phyloP scores from a whole-genome alignment of 2,888 invertebrate genomes.

The Parnassius apollo region DNA sequence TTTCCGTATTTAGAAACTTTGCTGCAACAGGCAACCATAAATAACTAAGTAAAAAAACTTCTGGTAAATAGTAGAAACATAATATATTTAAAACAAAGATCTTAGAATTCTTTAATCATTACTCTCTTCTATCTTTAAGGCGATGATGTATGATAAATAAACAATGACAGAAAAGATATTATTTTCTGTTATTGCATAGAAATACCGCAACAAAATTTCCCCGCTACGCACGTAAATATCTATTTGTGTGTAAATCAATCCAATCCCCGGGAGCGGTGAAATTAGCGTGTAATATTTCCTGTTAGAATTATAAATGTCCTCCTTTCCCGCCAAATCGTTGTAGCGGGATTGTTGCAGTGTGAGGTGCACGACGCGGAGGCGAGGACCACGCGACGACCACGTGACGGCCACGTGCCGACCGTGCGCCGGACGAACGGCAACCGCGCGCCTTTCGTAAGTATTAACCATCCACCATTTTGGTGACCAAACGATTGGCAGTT shows the following conservation, averaged over 20 bases:
- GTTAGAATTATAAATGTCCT: slow-evolving; percentile 71
- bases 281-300: slow-evolving; percentile 80
- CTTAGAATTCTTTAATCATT: too few relatives aligned
- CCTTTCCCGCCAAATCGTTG: slow-evolving; percentile 57
- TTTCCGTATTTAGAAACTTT: too few relatives aligned
- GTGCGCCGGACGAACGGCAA: slow-evolving; percentile 42
- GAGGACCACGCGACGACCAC: slow-evolving; percentile 32
- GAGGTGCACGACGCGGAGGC: slow-evolving; percentile 33
- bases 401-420: slow-evolving; percentile 51
- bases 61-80: too few relatives aligned
- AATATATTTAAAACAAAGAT: too few relatives aligned
- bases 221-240: background rate
- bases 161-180: too few relatives aligned
- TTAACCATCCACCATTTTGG: slow-evolving; percentile 30
- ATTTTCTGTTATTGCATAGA: too few relatives aligned
- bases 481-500: slow-evolving; percentile 6
- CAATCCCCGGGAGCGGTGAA: slow-evolving; percentile 64
- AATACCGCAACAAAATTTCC: background rate
- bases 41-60: too few relatives aligned
- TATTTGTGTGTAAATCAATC: slow-evolving; percentile 45
- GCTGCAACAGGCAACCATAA: too few relatives aligned
- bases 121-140: too few relatives aligned
- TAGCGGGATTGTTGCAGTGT: slow-evolving; percentile 38
- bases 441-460: slow-evolving; percentile 35
- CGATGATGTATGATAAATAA: too few relatives aligned